Conservation (phyloP, 2,888 invertebrate species). For the Atrina japonica region DNA sequence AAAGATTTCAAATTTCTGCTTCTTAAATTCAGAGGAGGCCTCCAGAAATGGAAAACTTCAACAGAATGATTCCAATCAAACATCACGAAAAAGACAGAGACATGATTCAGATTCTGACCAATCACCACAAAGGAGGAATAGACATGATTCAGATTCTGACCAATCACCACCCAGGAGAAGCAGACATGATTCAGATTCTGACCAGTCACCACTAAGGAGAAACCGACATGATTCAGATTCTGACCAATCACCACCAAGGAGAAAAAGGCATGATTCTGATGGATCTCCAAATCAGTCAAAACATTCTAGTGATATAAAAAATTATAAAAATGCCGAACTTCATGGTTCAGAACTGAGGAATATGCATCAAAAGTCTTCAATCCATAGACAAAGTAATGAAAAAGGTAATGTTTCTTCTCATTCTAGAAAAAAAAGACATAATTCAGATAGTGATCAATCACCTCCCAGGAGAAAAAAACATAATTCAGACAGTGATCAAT, state of each 20-base stretch:
- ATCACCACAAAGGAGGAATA: constrained; percentile 69
- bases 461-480: constrained; percentile 70
- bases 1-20: too few relatives aligned
- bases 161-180: constrained; percentile 55
- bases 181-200: constrained; percentile 48
- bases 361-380: too few relatives aligned
- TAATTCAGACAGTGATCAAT: constrained; percentile 64
- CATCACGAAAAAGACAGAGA: constrained; percentile 76
- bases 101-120: constrained; percentile 84
- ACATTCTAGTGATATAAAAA: too few relatives aligned
- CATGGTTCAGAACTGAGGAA: too few relatives aligned
- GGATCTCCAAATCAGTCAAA: constrained; percentile 62
- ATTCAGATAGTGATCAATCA: constrained; percentile 79
- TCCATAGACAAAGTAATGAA: too few relatives aligned
- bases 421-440: too few relatives aligned
- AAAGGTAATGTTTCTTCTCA: too few relatives aligned
- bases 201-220: constrained; percentile 69
- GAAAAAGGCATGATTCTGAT: constrained; percentile 66
- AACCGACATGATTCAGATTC: constrained; percentile 63
- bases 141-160: constrained; percentile 77
- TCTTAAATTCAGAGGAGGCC: too few relatives aligned
- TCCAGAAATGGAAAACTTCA: too few relatives aligned
- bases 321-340: too few relatives aligned
- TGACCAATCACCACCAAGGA: constrained; percentile 70
- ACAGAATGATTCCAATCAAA: constrained; percentile 73